Conservation (phyloP, 2,113 vertebrate genomes). For the Leptosomus discolor region DNA sequence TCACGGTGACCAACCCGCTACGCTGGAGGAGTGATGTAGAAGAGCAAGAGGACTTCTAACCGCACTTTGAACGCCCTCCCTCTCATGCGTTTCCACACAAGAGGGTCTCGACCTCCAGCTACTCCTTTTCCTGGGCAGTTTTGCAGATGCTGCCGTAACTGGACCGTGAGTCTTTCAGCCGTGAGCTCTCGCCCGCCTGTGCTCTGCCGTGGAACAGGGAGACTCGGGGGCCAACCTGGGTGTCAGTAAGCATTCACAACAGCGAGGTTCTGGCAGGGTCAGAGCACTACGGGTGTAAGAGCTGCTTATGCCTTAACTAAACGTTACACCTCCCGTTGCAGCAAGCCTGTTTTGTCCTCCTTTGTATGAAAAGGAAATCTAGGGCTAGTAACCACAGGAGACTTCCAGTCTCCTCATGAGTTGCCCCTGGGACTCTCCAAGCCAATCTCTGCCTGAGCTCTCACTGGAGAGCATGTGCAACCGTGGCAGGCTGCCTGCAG, state of each 20-base stretch:
- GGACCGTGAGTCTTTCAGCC: background rate
- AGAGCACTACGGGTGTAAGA: background rate
- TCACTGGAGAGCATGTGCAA: background rate
- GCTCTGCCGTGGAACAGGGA: accelerated
- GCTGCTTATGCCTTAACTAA: background rate
- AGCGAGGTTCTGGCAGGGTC: background rate
- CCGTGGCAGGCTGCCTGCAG: accelerated
- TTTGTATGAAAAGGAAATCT: background rate
- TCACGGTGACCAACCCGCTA: background rate
- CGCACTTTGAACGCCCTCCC: accelerated
- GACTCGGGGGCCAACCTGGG: accelerated
- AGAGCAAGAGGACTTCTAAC: background rate
- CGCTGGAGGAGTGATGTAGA: background rate
- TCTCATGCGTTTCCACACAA: background rate
- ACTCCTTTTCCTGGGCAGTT: accelerated
- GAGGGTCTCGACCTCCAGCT: background rate
- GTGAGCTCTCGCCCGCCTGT: accelerated
- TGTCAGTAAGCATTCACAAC: background rate
- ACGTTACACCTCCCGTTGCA: background rate
- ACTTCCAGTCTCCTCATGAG: accelerated
- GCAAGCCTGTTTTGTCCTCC: background rate
- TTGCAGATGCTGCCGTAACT: background rate
- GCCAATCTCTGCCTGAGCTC: background rate
- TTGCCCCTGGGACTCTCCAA: background rate
- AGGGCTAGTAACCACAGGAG: background rate